These are phyloP conservation scores for Microcebus ravelobensis DNA, from an alignment of 2,113 vertebrate genomes.

Conservation along the genomic window DNA sequence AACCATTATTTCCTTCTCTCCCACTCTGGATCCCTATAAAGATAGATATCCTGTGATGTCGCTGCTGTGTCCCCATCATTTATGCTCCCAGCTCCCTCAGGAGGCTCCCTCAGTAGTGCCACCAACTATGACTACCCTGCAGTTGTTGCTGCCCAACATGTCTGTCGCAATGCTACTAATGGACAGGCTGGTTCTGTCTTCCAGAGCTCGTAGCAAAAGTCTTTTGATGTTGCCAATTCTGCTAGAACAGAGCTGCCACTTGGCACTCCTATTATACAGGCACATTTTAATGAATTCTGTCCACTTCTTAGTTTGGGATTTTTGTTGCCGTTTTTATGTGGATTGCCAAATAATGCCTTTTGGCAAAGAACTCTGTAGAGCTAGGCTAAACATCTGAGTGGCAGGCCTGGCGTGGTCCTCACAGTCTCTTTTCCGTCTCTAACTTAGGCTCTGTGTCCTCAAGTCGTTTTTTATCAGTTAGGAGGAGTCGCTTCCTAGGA, in stretches of 20 bases:
- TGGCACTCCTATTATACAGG: neutral
- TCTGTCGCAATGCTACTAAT: neutral
- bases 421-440: neutral
- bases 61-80: neutral
- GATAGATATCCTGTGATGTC: neutral
- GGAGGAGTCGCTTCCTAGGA: neutral
- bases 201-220: neutral
- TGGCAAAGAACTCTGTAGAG: neutral
- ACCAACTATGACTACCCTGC: too few relatives aligned
- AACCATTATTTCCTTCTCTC: neutral
- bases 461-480: neutral
- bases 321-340: neutral
- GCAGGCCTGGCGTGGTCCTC: neutral
- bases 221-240: accelerated
- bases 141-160: neutral
- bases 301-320: neutral
- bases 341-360: neutral
- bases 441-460: neutral
- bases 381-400: neutral
- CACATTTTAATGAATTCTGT: neutral
- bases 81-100: neutral
- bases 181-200: neutral
- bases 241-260: neutral
- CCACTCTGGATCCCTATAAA: neutral
- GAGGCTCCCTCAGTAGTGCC: neutral